These are phyloP conservation scores for Leptopilina drosophilae DNA, from an alignment of 2,888 invertebrate species.

Conservation along the genomic window DNA sequence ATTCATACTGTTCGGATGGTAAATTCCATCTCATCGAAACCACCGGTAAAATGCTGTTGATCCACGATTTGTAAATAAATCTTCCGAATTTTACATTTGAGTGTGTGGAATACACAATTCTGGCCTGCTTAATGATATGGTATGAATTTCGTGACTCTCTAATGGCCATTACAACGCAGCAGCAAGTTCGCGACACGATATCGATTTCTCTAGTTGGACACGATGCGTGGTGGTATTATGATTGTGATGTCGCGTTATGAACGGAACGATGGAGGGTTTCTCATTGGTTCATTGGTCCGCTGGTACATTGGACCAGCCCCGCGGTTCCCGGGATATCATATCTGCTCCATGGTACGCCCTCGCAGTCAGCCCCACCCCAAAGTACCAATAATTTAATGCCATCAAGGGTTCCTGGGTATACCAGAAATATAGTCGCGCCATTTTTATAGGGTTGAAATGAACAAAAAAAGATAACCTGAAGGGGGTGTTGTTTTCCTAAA, in stretches of 20 bases:
- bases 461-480: constrained; percentile 41
- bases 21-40: too few species aligned
- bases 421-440: constrained; percentile 48
- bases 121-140: not conserved
- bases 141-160: constrained; percentile 15
- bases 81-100: too few species aligned
- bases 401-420: constrained; percentile 49
- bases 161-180: constrained; percentile 44
- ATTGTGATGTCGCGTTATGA: constrained; percentile 64
- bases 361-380: constrained; percentile 69
- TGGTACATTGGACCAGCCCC: constrained; percentile 50
- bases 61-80: too few species aligned
- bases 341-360: constrained; percentile 71
- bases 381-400: constrained; percentile 65
- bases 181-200: constrained; percentile 47
- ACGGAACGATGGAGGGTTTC: constrained; percentile 54
- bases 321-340: constrained; percentile 68
- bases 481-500: not conserved
- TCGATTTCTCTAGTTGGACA: constrained; percentile 46
- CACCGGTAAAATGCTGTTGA: too few species aligned
- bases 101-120: too few species aligned
- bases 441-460: constrained; percentile 52
- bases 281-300: constrained; percentile 62
- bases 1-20: too few species aligned
- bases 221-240: constrained; percentile 50